Base-by-base conservation (phyloP, 2,888 invertebrate genomes). In the Petrolisthes cinctipes region DNA sequence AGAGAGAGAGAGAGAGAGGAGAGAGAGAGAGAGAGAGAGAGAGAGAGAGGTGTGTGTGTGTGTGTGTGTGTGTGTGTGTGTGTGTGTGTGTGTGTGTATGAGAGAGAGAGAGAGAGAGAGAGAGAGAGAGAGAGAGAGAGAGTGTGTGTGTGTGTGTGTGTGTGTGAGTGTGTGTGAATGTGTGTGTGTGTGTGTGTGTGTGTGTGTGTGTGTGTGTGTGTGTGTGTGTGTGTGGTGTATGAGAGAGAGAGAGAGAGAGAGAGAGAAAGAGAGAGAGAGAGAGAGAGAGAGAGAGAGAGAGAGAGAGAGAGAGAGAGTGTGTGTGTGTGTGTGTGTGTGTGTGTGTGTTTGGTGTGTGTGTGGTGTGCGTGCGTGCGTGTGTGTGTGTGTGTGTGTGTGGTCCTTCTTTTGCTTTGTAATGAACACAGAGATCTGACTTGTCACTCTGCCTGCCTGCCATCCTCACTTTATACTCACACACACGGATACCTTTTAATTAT, bases 61-160 rank as follows among this genome's bases (percentile, higher is more conserved):
- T 4, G 20, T 20, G 61, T 51, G 7, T 14, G 80, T 56, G n/a
- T 9, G 56, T 11, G 23, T 57, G 54, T 75, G 73, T 11, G 75
- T 75, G 83, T 23, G 75, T 37, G 57, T 11, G 9, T 57, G 75
- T 68, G 83, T 37, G 57, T 56, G 75, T 57, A 7, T 23, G 75
- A 75, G 75, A 83, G 54, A 53, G 73, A 83, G 54, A 61, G 66
- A 54, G 53, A 82, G 51, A 82, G 82, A 20, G 81, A 83, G 54
- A 20, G 54, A 73, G 82, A 83, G 20, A 71, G 7, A 71, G 71
- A 73, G 53, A 82, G 53, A 83, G 81, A 5, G 66, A 17, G 56
- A 6, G 54, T 54, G 51, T 23, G 20, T 11, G 76, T 37, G 51
- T 37, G 76, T 57, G 66, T 5, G 37, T 61, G 66, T 23, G 81